Evolutionary conservation across 2,888 invertebrate genomes (phyloP).

Genomic region (Papilio elwesi): DNA sequence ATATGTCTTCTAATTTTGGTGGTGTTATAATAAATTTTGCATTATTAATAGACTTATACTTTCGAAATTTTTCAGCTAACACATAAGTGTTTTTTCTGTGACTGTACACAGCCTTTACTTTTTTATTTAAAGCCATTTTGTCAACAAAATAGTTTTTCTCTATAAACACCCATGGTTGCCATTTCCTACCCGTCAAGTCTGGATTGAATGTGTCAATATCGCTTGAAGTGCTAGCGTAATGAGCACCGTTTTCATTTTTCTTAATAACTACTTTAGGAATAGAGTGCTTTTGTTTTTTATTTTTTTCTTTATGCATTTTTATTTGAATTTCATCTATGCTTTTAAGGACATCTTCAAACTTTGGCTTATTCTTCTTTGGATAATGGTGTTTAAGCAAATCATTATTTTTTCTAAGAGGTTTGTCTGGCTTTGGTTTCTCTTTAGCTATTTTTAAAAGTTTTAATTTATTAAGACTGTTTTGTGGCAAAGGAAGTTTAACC

Average conservation of each 20-base stretch:
- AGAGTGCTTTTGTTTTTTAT: slow-evolving; percentile 65
- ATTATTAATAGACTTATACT: slow-evolving; percentile 72
- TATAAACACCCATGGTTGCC: slow-evolving; percentile 82
- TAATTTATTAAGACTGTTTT: slow-evolving; percentile 71
- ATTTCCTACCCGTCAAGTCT: slow-evolving; percentile 78
- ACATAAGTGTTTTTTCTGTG: slow-evolving; percentile 72
- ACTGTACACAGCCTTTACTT: slow-evolving; percentile 71
- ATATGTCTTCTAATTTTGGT: slow-evolving; percentile 60
- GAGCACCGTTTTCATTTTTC: slow-evolving; percentile 76
- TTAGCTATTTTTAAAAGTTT: slow-evolving; percentile 74
- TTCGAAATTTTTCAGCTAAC: slow-evolving; percentile 71
- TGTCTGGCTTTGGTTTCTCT: slow-evolving; percentile 62
- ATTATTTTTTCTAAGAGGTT: slow-evolving; percentile 50
- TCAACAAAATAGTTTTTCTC: slow-evolving; percentile 77
- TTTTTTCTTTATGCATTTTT: slow-evolving; percentile 72
- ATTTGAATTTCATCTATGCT: slow-evolving; percentile 79
- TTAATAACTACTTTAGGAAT: slow-evolving; percentile 81
- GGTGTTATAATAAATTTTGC: slow-evolving; percentile 75
- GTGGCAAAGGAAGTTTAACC: slow-evolving; percentile 75
- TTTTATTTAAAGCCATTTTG: slow-evolving; percentile 74
- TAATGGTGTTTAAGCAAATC: slow-evolving; percentile 51
- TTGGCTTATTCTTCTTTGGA: slow-evolving; percentile 75
- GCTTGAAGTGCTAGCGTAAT: slow-evolving; percentile 71
- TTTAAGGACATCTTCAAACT: slow-evolving; percentile 82
- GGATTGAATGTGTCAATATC: slow-evolving; percentile 67